Percentiles rank a stretch among this genome's conserved stretches.
Evolutionary conservation across 2,888 invertebrate genomes (phyloP).

Genomic region (Eubasilissa splendida): DNA sequence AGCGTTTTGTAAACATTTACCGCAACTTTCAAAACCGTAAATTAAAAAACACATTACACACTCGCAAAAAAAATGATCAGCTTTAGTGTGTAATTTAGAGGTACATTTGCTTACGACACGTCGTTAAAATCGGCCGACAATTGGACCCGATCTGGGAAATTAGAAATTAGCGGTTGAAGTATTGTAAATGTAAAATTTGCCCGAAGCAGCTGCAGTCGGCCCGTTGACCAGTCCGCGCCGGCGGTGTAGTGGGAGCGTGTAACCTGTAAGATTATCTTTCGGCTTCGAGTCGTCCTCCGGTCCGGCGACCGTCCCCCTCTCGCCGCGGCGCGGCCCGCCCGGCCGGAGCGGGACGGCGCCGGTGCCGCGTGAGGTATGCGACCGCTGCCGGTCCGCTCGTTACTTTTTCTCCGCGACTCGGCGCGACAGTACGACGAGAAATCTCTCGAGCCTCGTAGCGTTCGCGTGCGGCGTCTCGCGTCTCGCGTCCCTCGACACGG

Average conservation of each 20-base stretch:
- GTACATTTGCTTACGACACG: too few species aligned
- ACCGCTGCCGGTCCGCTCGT: slow-evolving; percentile 32
- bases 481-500: neutral
- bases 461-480: neutral
- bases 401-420: slow-evolving; percentile 42
- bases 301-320: slow-evolving; percentile 6
- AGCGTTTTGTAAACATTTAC: too few species aligned
- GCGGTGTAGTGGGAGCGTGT: slow-evolving; percentile 32
- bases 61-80: too few species aligned
- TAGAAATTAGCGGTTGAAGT: neutral
- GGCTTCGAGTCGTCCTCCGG: slow-evolving; percentile 13
- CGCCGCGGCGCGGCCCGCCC: neutral
- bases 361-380: slow-evolving; percentile 50
- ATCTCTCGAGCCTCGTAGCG: slow-evolving; percentile 24
- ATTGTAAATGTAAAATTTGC: neutral
- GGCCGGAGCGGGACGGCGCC: slow-evolving; percentile 34
- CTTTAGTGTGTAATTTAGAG: too few species aligned
- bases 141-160: neutral
- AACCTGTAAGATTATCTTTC: slow-evolving; percentile 49
- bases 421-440: slow-evolving; percentile 22
- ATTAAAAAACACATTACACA: too few species aligned
- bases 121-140: neutral
- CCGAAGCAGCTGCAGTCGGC: neutral
- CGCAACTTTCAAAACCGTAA: too few species aligned
- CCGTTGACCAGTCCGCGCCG: slow-evolving; percentile 35